Base-by-base conservation (phyloP, 2,797 vertebrate genomes). In the Microctenopoma lineatum region DNA sequence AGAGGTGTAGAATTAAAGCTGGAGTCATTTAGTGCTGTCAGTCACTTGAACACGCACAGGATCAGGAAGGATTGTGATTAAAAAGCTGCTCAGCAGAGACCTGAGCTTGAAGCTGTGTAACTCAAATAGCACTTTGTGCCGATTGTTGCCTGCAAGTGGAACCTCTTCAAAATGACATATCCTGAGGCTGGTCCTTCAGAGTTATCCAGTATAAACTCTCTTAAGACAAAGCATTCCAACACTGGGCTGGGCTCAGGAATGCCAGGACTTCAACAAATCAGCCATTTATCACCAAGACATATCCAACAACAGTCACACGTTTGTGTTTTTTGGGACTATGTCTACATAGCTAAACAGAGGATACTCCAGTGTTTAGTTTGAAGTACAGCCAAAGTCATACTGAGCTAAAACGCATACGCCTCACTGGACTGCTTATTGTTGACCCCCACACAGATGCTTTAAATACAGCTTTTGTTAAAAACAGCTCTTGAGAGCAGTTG, bases 181-280 rank as follows among this genome's bases (percentile, higher is more conserved):
- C 76, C 76, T 3, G 6, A 74, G 80, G 66, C 64, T 1, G 59
- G 70, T 54, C 9, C 38, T 73, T 66, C 36, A 51, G 53, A 87
- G 66, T 82, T 59, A 73, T 58, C 51, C 55, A 63, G 73, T 57
- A 75, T 71, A 79, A 81, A 74, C 59, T 67, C 21, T 41, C 56
- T 18, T n/a, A 42, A 65, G 65, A 81, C 59, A 71, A 81, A 65
- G 62, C 84, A 90, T 88, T 88, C 84, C 84, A 66, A 21, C 60
- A 11, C 27, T 12, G n/a, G 84, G 72, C 66, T 70, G 64, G 80
- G 68, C 63, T 66, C 63, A 29, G 61, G 83, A 69, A 71, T 57
- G 18, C 45, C 51, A 53, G 14, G 55, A 55, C 50, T 55, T 60
- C 7, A 70, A 71, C 46, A 77, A 73, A 75, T 71, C 34, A 39